Base-by-base conservation (phyloP, 2,113 vertebrate genomes). In the Onychostruthus taczanowskii region DNA sequence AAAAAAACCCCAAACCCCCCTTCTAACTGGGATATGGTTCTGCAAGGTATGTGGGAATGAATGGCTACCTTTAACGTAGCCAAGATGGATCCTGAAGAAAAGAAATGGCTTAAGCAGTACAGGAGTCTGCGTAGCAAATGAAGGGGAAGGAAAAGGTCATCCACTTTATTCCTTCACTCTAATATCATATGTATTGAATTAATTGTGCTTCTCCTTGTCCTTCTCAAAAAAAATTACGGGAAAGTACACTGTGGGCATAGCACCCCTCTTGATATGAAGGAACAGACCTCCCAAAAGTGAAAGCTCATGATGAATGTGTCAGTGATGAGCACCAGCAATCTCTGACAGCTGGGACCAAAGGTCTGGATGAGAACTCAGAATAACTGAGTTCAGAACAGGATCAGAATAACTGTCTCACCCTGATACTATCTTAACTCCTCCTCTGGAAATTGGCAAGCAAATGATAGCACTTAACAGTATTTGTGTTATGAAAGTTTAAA, bases 401-500 rank as follows among this genome's bases (percentile, higher is more conserved):
- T 79, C 61, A 24, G 81, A 77, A 73, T 33, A 84, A 47, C 50
- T 85, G 68, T 93, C 75, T 72, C 58, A n/a, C 78, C n/a, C 67
- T 63, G 79, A 59, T 84, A 78, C 73, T 95, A 75, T 96, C 87
- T 96, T 96, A 92, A 92, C 46, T 97, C 84, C 55, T 87, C 6
- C 70, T 74, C 35, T 93, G 64, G 69, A 96, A 97, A 91, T n/a
- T 95, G 92, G 84, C 61, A 94, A 87, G 84, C 19, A 96, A 90
- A 82, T 83, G 26, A 74, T 93, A 37, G 77, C 89, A 95, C 84
- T 91, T 89, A 91, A 49, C 49, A 55, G 46, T 89, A 58, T 89
- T 97, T 95, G 41, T 69, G 44, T 78, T 84, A 56, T 15, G 33
- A 56, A 94, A 88, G 35, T 77, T 74, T 78, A 53, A 87, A 55